These are phyloP conservation scores for Danaus chrysippus DNA, from an alignment of 2,888 invertebrate genomes.

Conservation along the genomic window DNA sequence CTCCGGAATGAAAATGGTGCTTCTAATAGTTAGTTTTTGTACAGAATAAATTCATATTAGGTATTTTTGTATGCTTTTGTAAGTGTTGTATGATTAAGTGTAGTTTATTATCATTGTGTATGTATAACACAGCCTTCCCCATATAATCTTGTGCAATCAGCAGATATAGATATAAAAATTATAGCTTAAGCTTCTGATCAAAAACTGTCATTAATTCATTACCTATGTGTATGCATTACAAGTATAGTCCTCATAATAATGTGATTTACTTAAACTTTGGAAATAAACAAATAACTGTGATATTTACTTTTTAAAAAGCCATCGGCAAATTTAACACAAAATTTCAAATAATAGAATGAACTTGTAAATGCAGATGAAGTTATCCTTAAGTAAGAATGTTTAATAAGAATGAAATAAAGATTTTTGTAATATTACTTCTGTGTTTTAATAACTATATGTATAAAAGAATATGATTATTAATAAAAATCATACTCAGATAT, in stretches of 20 bases:
- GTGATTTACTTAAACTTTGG: constrained; percentile 55
- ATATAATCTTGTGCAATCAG: constrained; percentile 46
- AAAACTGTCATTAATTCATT: constrained; percentile 3
- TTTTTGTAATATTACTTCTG: constrained; percentile 34
- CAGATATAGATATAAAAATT: constrained; percentile 36
- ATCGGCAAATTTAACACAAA: constrained; percentile 65
- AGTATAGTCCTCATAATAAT: constrained; percentile 2
- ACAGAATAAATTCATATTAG: constrained; percentile 75
- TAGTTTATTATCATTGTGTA: constrained; percentile 13
- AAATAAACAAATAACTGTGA: constrained; percentile 78
- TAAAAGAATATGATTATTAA: background rate
- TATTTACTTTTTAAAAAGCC: constrained; percentile 76
- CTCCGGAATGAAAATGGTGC: constrained; percentile 74
- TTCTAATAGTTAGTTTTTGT: constrained; percentile 76
- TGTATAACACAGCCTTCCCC: background rate
- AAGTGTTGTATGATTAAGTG: constrained; percentile 39
- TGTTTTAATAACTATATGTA: constrained; percentile 14
- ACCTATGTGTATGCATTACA: background rate
- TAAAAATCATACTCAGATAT: too few relatives aligned
- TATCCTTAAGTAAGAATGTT: constrained; percentile 29
- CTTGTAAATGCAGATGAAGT: constrained; percentile 33
- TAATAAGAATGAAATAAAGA: constrained; percentile 39
- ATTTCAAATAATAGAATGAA: constrained; percentile 38
- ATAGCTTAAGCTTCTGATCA: constrained; percentile 19
- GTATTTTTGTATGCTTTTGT: constrained; percentile 61